These are phyloP conservation scores for Cervus canadensis DNA, from an alignment of 2,113 vertebrate species.

Conservation along the genomic window DNA sequence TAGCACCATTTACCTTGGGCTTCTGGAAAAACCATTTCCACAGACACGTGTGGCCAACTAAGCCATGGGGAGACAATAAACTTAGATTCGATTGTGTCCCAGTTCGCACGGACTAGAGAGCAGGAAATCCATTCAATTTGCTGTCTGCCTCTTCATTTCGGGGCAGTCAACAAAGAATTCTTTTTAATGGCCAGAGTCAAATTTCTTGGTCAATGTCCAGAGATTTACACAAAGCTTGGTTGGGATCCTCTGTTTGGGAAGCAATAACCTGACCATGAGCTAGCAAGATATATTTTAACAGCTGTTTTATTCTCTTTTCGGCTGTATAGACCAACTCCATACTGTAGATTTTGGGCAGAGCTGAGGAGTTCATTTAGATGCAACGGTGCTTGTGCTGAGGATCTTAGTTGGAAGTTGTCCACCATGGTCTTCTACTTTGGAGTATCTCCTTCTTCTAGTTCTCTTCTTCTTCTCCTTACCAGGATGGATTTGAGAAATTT, in stretches of 20 bases:
- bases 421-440: neutral
- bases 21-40: neutral
- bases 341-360: neutral
- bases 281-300: neutral
- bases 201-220: neutral
- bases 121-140: neutral
- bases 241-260: neutral
- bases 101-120: neutral
- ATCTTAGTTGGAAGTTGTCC: neutral
- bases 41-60: neutral
- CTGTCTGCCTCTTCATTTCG: neutral
- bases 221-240: neutral
- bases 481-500: neutral
- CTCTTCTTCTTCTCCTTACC: too few relatives aligned
- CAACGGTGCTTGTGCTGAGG: neutral
- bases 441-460: neutral
- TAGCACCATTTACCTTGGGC: neutral
- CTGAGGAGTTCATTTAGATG: neutral
- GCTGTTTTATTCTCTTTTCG: neutral
- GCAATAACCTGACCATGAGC: neutral
- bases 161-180: neutral
- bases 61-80: neutral
- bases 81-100: neutral
- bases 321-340: neutral
- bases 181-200: neutral